Conservation (phyloP, 2,113 vertebrate genomes). For the Podarcis muralis region DNA sequence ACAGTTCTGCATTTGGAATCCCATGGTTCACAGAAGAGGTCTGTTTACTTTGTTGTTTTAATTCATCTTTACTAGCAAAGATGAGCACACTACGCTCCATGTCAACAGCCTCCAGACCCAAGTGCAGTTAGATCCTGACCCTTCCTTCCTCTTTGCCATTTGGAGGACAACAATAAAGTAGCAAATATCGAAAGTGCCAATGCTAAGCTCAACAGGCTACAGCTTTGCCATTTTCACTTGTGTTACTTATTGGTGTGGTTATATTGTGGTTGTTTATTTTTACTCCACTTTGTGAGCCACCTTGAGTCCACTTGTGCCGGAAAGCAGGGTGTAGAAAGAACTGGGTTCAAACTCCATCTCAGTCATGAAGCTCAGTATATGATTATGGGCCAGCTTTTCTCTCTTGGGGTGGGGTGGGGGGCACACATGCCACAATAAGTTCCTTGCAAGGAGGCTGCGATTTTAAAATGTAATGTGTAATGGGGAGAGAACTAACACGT, state of each 20-base stretch:
- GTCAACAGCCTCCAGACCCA: conserved; percentile 51
- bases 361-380: background rate
- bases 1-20: conserved; percentile 58
- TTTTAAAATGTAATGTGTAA: background rate
- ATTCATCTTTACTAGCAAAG: conserved; percentile 70
- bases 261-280: background rate
- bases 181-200: conserved; percentile 28
- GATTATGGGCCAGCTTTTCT: background rate
- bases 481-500: conserved; percentile 21
- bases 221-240: background rate
- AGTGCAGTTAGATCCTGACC: conserved; percentile 44
- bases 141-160: background rate
- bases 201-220: background rate
- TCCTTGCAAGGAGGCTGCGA: background rate
- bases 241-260: background rate
- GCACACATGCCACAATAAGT: background rate
- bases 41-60: conserved; percentile 61
- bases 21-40: conserved; percentile 63
- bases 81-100: conserved; percentile 36
- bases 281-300: background rate
- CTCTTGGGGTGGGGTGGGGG: background rate
- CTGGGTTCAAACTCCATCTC: background rate
- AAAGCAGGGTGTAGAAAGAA: background rate
- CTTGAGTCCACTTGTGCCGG: background rate
- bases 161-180: background rate